Base-by-base conservation (phyloP, 2,113 vertebrate genomes). In the Pao palembangensis region DNA sequence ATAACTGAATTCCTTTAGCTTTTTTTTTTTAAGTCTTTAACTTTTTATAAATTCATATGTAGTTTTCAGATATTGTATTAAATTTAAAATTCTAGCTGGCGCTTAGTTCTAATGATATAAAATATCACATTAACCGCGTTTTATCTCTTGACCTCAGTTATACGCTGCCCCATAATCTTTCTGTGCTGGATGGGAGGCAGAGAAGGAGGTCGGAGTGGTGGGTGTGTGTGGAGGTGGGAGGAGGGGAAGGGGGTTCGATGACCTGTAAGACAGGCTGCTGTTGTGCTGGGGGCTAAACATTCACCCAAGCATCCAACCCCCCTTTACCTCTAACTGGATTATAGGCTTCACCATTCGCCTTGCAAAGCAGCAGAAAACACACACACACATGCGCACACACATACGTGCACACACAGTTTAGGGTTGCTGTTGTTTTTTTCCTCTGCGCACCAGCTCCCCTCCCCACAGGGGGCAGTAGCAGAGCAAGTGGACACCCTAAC, bases 241-340 rank as follows among this genome's bases (percentile, higher is more conserved):
- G 51, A 50, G 58, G 50, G 52, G 56, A 50, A 59, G 61, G 64
- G 58, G 63, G 54, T 80, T 81, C 81, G 81, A 71, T 84, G 77
- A 88, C 83, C 85, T 82, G 80, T 85, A 75, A 87, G 78, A 64
- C 13, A 14, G 72, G 65, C 78, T 82, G 80, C 76, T 87, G 72
- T 80, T 77, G 72, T 67, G 76, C 79, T 82, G 68, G 63, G 65
- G 81, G 81, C 78, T 58, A 77, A 69, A 79, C 54, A 67, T 48
- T 59, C 74, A 58, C 63, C 53, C 46, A 2, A 64, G 55, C 54
- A 6, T n/a, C 44, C 3, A 51, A 34, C 20, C 53, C 47, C 55
- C 28, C 31, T 58, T 65, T 56, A 51, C 62, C 54, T 65, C 69
- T 72, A 80, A 80, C 78, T 70, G 69, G 78, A 85, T 82, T 85